phyloP scores from a whole-genome alignment of 2,113 vertebrate genomes.

The Notiomystis cincta region DNA sequence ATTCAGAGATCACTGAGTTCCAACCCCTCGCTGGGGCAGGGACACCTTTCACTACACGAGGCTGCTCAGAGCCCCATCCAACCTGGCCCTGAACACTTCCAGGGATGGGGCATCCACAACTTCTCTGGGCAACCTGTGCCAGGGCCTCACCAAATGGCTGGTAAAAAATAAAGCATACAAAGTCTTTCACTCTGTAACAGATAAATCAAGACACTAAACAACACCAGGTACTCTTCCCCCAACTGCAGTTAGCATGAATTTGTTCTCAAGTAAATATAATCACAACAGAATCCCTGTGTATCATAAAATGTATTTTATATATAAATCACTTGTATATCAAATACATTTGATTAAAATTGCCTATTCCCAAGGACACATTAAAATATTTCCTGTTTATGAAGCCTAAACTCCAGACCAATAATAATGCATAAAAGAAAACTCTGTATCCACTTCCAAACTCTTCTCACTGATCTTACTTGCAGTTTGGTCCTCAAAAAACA shows the following conservation, averaged over 20 bases:
- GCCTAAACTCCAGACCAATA: background rate
- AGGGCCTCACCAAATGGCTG: background rate
- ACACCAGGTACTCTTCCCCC: background rate
- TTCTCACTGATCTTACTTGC: background rate
- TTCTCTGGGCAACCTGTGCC: background rate
- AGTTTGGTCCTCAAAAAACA: background rate
- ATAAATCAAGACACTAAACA: background rate
- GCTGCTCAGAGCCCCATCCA: background rate
- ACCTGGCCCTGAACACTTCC: background rate
- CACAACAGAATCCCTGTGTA: background rate
- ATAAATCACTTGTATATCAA: background rate
- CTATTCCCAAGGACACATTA: background rate
- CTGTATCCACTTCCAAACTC: background rate
- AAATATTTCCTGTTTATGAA: background rate
- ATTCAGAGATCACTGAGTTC: accelerated
- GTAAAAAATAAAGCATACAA: background rate
- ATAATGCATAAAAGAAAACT: background rate
- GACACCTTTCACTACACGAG: background rate
- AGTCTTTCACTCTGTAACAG: background rate
- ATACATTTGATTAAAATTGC: background rate
- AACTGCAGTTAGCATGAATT: background rate
- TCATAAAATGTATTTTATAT: background rate
- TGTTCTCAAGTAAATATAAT: background rate
- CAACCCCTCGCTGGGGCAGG: background rate
- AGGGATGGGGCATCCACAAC: background rate